Conservation (phyloP, 2,113 vertebrate species). For the Triplophysa rosa region DNA sequence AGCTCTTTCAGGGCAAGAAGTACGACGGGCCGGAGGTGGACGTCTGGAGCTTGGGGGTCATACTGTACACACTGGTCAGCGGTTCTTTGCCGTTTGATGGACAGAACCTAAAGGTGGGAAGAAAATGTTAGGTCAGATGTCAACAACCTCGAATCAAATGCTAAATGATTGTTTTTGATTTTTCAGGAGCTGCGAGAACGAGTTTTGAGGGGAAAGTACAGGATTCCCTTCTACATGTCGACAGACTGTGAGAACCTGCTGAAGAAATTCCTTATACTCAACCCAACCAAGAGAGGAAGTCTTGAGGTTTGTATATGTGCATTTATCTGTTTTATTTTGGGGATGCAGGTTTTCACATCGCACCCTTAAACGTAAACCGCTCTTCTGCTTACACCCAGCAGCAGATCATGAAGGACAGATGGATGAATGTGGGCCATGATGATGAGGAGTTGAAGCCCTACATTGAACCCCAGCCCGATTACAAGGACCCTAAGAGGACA, state of each 20-base stretch:
- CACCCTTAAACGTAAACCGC: not conserved
- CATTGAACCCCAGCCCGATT: slow-evolving; percentile 78
- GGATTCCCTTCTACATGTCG: slow-evolving; percentile 85
- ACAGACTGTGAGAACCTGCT: slow-evolving; percentile 85
- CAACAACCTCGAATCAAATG: not conserved
- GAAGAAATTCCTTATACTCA: slow-evolving; percentile 84
- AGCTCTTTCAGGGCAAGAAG: slow-evolving; percentile 84
- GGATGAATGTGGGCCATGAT: slow-evolving; percentile 84
- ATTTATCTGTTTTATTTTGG: not conserved
- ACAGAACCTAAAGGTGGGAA: slow-evolving; percentile 80
- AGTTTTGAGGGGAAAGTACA: slow-evolving; percentile 80
- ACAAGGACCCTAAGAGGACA: slow-evolving; percentile 83
- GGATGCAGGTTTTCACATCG: too few relatives aligned
- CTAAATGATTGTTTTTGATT: not conserved
- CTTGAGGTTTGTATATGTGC: slow-evolving; percentile 75
- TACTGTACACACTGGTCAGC: slow-evolving; percentile 83
- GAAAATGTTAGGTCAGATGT: not conserved
- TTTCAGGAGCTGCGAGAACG: slow-evolving; percentile 79
- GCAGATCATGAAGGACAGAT: slow-evolving; percentile 87
- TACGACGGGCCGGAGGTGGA: slow-evolving; percentile 83
- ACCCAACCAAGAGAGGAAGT: slow-evolving; percentile 81
- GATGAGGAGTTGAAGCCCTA: slow-evolving; percentile 82
- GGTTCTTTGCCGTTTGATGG: slow-evolving; percentile 83
- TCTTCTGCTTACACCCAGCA: slow-evolving; percentile 53
- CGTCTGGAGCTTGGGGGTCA: slow-evolving; percentile 84